phyloP scores from a whole-genome alignment of 2,888 invertebrate species.

The Drosophila longiperda region DNA sequence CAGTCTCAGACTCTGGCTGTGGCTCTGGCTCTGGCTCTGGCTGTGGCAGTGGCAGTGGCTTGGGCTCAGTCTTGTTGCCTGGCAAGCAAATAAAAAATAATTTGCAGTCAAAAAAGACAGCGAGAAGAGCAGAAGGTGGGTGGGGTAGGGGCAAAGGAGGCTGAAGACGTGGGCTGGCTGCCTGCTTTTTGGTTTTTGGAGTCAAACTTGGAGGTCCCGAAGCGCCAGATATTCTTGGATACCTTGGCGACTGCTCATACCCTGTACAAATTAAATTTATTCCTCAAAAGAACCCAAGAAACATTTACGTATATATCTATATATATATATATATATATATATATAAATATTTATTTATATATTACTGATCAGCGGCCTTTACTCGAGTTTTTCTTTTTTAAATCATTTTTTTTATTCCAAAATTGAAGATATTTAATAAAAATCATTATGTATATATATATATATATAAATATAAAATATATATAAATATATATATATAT shows the following conservation, averaged over 20 bases:
- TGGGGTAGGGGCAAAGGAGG: slow-evolving; percentile 5
- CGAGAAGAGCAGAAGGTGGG: slow-evolving; percentile 12
- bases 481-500: no score
- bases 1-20: slow-evolving; percentile 16
- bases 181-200: slow-evolving; percentile 6
- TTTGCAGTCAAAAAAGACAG: slow-evolving; percentile 74
- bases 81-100: slow-evolving; percentile 74
- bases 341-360: no score
- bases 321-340: no score
- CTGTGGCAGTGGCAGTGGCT: slow-evolving; percentile 8
- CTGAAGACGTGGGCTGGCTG: slow-evolving; percentile 27
- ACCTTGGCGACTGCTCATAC: slow-evolving; percentile 14
- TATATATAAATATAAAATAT: background rate
- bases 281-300: background rate
- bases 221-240: slow-evolving; percentile 1
- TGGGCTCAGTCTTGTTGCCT: slow-evolving; percentile 39
- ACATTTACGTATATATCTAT: background rate
- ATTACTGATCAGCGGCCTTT: background rate
- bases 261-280: slow-evolving; percentile 8
- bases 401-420: background rate
- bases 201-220: slow-evolving; percentile 7
- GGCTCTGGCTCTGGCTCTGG: no score
- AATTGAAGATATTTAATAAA: no score
- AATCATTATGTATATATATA: background rate
- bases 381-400: background rate